Conservation (phyloP, 2,113 vertebrate species). For the Holacanthus passer region DNA sequence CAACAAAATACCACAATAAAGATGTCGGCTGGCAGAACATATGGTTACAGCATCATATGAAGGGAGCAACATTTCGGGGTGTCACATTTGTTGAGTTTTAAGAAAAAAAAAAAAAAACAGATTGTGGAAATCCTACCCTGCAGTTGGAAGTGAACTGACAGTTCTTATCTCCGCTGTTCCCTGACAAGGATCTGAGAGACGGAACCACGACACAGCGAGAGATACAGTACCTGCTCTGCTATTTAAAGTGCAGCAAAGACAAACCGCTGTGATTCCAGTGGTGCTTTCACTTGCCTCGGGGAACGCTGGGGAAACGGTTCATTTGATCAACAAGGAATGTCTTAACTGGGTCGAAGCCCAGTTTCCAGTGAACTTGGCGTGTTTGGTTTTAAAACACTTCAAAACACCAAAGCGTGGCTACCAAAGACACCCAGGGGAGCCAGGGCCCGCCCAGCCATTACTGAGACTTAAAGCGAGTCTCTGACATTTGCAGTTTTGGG, state of each 20-base stretch:
- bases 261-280: constrained; percentile 41
- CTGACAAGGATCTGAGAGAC: constrained; percentile 5
- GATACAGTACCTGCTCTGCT: constrained; percentile 46
- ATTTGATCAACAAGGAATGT: constrained; percentile 42
- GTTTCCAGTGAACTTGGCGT: constrained; percentile 11
- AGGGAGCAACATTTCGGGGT: constrained; percentile 23
- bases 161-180: constrained; percentile 11
- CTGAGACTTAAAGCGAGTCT: constrained; percentile 34
- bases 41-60: constrained; percentile 29
- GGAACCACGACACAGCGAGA: constrained; percentile 4
- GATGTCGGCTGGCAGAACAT: constrained; percentile 82
- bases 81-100: constrained; percentile 25
- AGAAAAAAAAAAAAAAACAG: neutral
- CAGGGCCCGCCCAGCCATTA: constrained; percentile 20
- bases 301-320: constrained; percentile 11
- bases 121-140: constrained; percentile 4
- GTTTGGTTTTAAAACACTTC: constrained; percentile 33
- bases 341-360: constrained; percentile 45
- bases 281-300: constrained; percentile 44
- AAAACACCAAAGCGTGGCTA: constrained; percentile 32
- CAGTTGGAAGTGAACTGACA: constrained; percentile 9
- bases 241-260: constrained; percentile 54
- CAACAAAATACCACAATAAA: constrained; percentile 90
- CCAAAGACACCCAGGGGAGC: constrained; percentile 40
- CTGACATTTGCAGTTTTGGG: constrained; percentile 16